Evolutionary conservation across 2,113 vertebrate species (phyloP).

Genomic region (Trematocara nigrifrons): DNA sequence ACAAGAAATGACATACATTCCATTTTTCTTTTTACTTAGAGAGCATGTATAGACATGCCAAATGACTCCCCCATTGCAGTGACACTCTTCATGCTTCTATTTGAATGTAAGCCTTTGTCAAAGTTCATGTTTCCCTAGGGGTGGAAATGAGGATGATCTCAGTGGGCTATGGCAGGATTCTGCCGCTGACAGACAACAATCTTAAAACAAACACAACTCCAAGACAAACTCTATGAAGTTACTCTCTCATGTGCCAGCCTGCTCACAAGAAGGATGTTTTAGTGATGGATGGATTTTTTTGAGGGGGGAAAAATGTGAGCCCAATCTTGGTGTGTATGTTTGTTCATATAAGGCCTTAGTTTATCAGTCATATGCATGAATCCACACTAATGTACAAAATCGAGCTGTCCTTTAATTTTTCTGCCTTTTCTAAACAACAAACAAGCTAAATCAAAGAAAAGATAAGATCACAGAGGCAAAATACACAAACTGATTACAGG

Average conservation of each 20-base stretch:
- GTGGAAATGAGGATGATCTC: conserved; percentile 13
- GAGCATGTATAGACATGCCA: conserved; percentile 30
- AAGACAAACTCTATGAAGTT: background rate
- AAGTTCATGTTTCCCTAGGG: background rate
- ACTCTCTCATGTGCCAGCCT: conserved; percentile 27
- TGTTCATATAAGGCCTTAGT: background rate
- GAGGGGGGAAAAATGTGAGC: background rate
- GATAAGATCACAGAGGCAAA: background rate
- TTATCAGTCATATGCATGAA: background rate
- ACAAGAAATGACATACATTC: background rate
- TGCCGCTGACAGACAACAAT: conserved; percentile 33
- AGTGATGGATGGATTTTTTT: background rate
- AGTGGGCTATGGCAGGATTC: background rate
- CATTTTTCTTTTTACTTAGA: background rate
- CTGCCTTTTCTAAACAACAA: background rate
- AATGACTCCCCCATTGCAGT: background rate
- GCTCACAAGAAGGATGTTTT: background rate
- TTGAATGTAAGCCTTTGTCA: background rate
- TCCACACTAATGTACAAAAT: too few species aligned
- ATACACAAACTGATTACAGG: background rate
- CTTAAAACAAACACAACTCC: conserved; percentile 7
- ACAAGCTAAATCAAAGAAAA: conserved; percentile 23
- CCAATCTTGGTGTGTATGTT: background rate
- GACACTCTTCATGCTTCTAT: background rate
- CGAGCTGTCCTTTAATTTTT: background rate